phyloP scores from a whole-genome alignment of 2,888 invertebrate genomes.

The Listrodromus nycthemerus region DNA sequence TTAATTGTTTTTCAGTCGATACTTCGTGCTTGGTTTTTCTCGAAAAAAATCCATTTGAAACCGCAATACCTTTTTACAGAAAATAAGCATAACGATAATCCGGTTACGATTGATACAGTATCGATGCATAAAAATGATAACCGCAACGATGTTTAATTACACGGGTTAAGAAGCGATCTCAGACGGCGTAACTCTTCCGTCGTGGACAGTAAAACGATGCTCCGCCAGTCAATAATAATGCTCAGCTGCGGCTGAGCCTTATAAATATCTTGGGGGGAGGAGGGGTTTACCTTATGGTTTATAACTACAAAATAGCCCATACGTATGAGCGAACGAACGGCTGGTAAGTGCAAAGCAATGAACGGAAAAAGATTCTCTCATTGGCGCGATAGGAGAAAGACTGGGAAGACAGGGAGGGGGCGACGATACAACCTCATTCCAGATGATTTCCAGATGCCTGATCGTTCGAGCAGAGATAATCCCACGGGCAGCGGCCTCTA shows the following conservation, averaged over 20 bases:
- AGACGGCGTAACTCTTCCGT: not conserved
- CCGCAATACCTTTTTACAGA: too few relatives aligned
- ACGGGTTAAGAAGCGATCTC: not conserved
- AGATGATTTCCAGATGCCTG: slow-evolving; percentile 79
- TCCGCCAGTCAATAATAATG: not conserved
- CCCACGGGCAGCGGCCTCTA: slow-evolving; percentile 72
- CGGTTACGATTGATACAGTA: not conserved
- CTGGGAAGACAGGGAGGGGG: slow-evolving; percentile 43
- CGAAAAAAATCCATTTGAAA: too few relatives aligned
- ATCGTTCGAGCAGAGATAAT: slow-evolving; percentile 81
- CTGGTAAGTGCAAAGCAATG: slow-evolving; percentile 7
- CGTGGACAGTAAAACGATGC: not conserved
- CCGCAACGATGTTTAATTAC: not conserved
- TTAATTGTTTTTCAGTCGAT: too few relatives aligned
- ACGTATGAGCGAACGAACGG: not conserved
- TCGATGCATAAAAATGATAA: not conserved
- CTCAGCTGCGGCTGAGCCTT: not conserved
- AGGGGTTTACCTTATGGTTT: slow-evolving; percentile 1
- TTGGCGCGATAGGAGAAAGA: slow-evolving; percentile 21
- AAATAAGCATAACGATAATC: too few relatives aligned
- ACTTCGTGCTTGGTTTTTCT: too few relatives aligned
- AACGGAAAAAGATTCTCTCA: slow-evolving; percentile 43
- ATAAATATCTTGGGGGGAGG: not conserved
- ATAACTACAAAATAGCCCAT: not conserved
- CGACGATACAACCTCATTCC: slow-evolving; percentile 60